A percentile compares a stretch with the other conserved stretches of the same genome.
Conservation (phyloP, 2,113 vertebrate species). For the Hypomesus transpacificus region DNA sequence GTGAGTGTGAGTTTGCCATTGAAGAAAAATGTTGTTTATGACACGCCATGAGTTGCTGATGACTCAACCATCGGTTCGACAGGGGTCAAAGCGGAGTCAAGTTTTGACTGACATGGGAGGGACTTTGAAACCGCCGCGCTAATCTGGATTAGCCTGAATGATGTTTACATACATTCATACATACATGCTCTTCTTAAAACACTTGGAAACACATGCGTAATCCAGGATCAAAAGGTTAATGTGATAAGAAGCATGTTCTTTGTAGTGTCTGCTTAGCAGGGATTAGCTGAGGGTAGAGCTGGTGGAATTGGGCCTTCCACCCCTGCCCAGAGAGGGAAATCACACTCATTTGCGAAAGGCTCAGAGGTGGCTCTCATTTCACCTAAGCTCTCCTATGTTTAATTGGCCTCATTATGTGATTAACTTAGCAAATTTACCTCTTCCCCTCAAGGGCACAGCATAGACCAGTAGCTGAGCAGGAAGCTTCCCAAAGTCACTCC, state of each 20-base stretch:
- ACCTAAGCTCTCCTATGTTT: constrained; percentile 66
- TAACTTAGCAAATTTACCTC: constrained; percentile 75
- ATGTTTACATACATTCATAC: constrained; percentile 18
- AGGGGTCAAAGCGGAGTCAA: not conserved
- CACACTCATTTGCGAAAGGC: constrained; percentile 59
- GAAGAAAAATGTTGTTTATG: constrained; percentile 30
- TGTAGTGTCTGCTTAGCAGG: constrained; percentile 20
- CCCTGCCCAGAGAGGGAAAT: constrained; percentile 52
- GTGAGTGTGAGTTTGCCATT: not conserved
- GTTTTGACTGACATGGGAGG: constrained; percentile 3
- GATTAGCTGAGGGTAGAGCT: constrained; percentile 36
- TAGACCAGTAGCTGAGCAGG: constrained; percentile 58
- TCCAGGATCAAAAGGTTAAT: constrained; percentile 21
- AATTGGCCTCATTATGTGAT: constrained; percentile 79
- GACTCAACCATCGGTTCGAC: not conserved
- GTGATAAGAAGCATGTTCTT: constrained; percentile 11
- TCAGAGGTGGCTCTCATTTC: constrained; percentile 68
- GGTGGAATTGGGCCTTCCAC: constrained; percentile 42
- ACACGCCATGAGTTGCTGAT: constrained; percentile 6
- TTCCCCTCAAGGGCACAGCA: constrained; percentile 67
- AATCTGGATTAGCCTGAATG: constrained; percentile 5
- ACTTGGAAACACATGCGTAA: constrained; percentile 15
- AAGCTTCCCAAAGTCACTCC: constrained; percentile 63
- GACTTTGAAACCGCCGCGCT: not conserved
- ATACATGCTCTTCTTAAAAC: not conserved